phyloP scores from a whole-genome alignment of 2,888 invertebrate species.

The Trissolcus brochymenae region DNA sequence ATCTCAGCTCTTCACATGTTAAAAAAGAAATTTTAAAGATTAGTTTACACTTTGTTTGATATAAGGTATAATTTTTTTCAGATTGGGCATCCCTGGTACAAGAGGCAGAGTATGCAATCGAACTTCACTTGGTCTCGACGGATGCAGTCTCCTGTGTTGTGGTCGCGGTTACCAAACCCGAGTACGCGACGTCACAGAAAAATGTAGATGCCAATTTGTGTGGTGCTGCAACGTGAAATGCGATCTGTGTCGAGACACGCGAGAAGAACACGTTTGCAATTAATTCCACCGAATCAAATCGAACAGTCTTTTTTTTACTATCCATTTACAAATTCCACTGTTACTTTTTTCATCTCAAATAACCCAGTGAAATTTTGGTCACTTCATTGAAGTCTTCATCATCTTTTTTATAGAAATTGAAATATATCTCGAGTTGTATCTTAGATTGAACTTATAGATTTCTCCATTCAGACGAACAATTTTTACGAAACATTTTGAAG shows the following conservation, averaged over 20 bases:
- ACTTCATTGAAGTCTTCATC: no score
- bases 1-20: not conserved
- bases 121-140: conserved; percentile 90
- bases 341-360: no score
- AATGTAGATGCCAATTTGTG: conserved; percentile 92
- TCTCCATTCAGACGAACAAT: no score
- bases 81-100: conserved; percentile 89
- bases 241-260: conserved; percentile 86
- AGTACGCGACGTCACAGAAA: conserved; percentile 88
- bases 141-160: conserved; percentile 91
- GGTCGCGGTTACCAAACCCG: conserved; percentile 92
- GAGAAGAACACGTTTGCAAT: conserved; percentile 92
- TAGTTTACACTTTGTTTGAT: not conserved
- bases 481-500: no score
- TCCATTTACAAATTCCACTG: no score
- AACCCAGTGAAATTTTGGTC: no score
- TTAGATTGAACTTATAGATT: no score
- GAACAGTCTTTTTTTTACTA: not conserved
- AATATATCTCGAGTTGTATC: no score
- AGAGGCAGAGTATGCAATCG: conserved; percentile 89
- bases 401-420: no score
- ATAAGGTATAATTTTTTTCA: conserved; percentile 70
- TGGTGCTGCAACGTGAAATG: conserved; percentile 95
- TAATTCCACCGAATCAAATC: conserved; percentile 74
- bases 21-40: not conserved